A percentile compares a stretch with the other conserved stretches of the same genome.
Conservation (phyloP, 2,113 vertebrate genomes). For the Leptocoma aspasia region DNA sequence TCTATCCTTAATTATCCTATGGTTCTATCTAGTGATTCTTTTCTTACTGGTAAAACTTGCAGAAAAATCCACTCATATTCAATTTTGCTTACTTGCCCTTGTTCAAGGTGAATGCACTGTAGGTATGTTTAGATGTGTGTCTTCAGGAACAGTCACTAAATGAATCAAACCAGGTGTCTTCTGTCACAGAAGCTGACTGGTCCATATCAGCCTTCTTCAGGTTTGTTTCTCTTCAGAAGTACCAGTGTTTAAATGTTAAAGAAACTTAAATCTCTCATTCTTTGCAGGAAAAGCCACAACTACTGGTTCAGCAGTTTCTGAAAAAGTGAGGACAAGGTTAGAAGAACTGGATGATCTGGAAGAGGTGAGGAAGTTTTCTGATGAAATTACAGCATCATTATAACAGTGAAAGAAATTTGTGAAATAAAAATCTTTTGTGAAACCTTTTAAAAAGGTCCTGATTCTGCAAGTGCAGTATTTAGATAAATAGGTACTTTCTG, state of each 20-base stretch:
- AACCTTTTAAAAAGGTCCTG: not conserved
- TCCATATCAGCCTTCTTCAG: not conserved
- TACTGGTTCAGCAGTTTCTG: constrained; percentile 86
- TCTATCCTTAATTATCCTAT: not conserved
- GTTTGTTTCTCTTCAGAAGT: not conserved
- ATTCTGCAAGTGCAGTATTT: not conserved
- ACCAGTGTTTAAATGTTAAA: not conserved
- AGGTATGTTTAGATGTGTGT: not conserved
- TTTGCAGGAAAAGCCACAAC: constrained; percentile 78
- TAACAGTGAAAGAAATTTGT: not conserved
- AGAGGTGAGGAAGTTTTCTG: constrained; percentile 76
- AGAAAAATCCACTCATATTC: not conserved
- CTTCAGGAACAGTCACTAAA: not conserved
- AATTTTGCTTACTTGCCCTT: not conserved
- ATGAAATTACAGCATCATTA: not conserved
- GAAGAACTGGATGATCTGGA: constrained; percentile 97
- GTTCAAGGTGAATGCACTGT: not conserved
- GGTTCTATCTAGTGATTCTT: not conserved
- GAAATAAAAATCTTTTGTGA: not conserved
- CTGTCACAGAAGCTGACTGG: not conserved
- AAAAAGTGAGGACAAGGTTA: constrained; percentile 93
- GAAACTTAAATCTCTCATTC: not conserved
- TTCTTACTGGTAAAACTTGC: not conserved
- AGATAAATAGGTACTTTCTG: not conserved
- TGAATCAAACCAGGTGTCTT: not conserved